Percentiles rank a stretch among this genome's conserved stretches.
phyloP scores from a whole-genome alignment of 2,797 vertebrate genomes.

The Linurgus olivaceus region DNA sequence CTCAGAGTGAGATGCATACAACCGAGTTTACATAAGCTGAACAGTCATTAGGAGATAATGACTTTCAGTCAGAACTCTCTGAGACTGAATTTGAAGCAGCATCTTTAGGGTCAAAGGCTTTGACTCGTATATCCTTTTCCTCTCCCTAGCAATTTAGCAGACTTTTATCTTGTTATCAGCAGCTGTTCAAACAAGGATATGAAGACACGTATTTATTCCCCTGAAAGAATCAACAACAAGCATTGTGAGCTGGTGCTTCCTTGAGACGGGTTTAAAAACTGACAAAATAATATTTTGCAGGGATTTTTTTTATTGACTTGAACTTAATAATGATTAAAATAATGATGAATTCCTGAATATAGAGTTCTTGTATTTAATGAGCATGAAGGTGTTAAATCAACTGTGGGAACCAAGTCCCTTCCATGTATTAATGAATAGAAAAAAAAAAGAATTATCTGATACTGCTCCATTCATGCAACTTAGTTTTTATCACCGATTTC shows the following conservation, averaged over 20 bases:
- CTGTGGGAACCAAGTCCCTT: not conserved
- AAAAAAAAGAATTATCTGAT: not conserved
- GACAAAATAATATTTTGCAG: not conserved
- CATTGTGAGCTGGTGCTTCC: not conserved
- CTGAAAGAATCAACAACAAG: not conserved
- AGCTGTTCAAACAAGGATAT: slow-evolving; percentile 50
- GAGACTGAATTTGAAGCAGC: slow-evolving; percentile 2
- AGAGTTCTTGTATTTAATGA: not conserved
- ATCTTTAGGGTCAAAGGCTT: slow-evolving; percentile 49
- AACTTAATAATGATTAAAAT: not conserved
- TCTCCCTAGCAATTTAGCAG: not conserved
- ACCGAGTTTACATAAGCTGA: slow-evolving; percentile 18
- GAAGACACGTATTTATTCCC: not conserved
- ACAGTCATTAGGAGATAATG: not conserved
- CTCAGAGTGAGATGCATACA: not conserved
- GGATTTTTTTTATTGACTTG: not conserved
- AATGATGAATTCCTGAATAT: not conserved
- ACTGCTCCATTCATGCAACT: not conserved
- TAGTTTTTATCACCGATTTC: not conserved
- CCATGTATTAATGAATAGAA: not conserved
- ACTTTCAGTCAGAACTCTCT: slow-evolving; percentile 28
- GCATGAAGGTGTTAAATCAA: not conserved
- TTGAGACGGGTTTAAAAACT: not conserved
- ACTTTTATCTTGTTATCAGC: slow-evolving; percentile 22
- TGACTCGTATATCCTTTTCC: not conserved